phyloP scores from a whole-genome alignment of 2,113 vertebrate genomes.

The Lathamus discolor region DNA sequence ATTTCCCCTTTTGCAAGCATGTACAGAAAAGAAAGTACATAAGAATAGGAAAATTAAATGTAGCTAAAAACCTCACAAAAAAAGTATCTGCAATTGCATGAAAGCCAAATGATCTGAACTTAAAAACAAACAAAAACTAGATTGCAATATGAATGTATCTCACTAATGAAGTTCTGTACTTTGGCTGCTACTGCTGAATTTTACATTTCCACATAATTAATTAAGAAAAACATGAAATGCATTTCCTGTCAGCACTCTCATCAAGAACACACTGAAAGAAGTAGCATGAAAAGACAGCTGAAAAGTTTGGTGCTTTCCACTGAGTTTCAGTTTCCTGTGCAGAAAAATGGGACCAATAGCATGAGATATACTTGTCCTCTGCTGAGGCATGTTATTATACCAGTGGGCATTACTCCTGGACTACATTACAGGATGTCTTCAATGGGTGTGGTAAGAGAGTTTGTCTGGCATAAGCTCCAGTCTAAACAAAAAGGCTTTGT shows the following conservation, averaged over 20 bases:
- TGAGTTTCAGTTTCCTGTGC: constrained; percentile 5
- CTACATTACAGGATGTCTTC: background rate
- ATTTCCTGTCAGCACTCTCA: constrained; percentile 23
- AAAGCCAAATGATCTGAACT: background rate
- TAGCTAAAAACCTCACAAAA: background rate
- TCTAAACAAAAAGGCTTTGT: background rate
- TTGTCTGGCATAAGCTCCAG: background rate
- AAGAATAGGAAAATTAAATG: background rate
- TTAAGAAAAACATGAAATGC: constrained; percentile 27
- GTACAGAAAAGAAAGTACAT: background rate
- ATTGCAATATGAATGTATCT: background rate
- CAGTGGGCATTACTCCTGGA: background rate
- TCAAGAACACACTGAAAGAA: background rate
- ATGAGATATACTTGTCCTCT: background rate
- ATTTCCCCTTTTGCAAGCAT: background rate
- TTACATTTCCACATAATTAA: background rate
- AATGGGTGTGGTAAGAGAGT: background rate
- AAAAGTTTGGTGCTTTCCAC: constrained; percentile 61
- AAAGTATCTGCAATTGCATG: background rate
- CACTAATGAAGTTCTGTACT: background rate
- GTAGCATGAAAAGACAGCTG: background rate
- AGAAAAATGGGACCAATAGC: background rate
- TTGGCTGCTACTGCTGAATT: background rate
- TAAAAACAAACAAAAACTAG: background rate
- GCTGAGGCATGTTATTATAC: background rate